Evolutionary conservation across 2,888 invertebrate species (phyloP), one percentile per base, ranked within the genome.

Genomic region (Acleris literana): DNA sequence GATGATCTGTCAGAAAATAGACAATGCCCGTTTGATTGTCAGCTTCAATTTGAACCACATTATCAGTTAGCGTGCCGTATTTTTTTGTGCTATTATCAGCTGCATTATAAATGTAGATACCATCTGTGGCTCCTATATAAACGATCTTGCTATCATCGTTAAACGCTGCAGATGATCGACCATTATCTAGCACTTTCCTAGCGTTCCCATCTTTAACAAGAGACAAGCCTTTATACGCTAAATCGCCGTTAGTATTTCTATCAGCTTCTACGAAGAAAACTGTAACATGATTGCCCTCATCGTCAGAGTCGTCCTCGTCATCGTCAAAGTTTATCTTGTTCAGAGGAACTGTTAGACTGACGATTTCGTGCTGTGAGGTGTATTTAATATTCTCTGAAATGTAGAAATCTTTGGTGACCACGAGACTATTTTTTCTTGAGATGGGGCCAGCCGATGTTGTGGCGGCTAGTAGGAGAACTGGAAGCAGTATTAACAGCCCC

Each of bases 201-300:
- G 60, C 55, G 17, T 43, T 51, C 6, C 55, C 55, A 20, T 60
- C 43, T 33, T 56, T 55, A 3, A 44, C 22, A 7, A 65, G 3
- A 22, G 43, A 56, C 29, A 65, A 13, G 0, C 65, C 60, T 29
- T 51, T 18, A 9, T 65, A 43, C 1, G 39, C 29, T 33, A 20
- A 51, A 5, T 65, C 60, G 2, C 65, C 65, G 3, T 55, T 64
- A n/a, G 20, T 43, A 43, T 64, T 48, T 1, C 55, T 17, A 18
- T 64, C 64, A n/a, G 64, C 65, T 61, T 65, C 65, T 5, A 49
- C 55, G 33, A 65, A 65, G 20, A 65, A 61, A 6, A 65, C 1
- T 0, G 60, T 51, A 7, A 60, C 13, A 13, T 33, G 39, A 7
- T 51, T 13, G n/a, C 55, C 46, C 3, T 29, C 20, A 0, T 56